Evolutionary conservation across 2,797 vertebrate species (phyloP), one percentile per base, ranked within the genome.

Genomic region (Thalassophryne amazonica): DNA sequence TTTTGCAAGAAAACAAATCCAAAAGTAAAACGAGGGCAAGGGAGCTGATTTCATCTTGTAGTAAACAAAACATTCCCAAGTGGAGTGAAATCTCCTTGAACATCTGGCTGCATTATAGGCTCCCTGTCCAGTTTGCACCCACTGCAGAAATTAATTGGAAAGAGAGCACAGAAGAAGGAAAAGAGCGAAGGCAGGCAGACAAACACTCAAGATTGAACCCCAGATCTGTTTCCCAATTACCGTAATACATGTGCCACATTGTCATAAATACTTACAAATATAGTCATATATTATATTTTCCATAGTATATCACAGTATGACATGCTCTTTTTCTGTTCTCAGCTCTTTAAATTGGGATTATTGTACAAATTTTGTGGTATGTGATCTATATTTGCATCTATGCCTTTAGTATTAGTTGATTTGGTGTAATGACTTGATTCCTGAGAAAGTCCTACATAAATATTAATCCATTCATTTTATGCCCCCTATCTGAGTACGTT

Each of bases 121-220:
- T n/a, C 71, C 68, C 77, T 84, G 88, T 88, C 88, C 87, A 84
- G 81, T 78, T 73, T 63, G 60, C 52, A 64, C 56, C 81, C 20
- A 61, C 70, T 81, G 72, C 66, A 83, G 78, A 68, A 78, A 65
- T 86, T 90, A 90, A 91, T 91, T 91, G 90, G 79, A 78, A 53
- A 78, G 73, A 73, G 35, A 61, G 61, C 79, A 76, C 78, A 83
- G 81, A 88, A 77, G 78, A 83, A 76, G 78, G 48, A 65, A 74
- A 78, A 76, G 60, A 75, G 76, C 17, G 31, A 68, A 78, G 74
- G 75, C 80, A 83, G 62, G 60, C 47, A 57, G 61, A 66, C 21
- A 71, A 69, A 67, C 64, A 64, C 78, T 76, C 51, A 48, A 78
- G 63, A 79, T 47, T 46, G 61, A 65, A 63, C 62, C 60, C 53